Conservation (phyloP, 2,113 vertebrate genomes). For the Oryzias woworae region DNA sequence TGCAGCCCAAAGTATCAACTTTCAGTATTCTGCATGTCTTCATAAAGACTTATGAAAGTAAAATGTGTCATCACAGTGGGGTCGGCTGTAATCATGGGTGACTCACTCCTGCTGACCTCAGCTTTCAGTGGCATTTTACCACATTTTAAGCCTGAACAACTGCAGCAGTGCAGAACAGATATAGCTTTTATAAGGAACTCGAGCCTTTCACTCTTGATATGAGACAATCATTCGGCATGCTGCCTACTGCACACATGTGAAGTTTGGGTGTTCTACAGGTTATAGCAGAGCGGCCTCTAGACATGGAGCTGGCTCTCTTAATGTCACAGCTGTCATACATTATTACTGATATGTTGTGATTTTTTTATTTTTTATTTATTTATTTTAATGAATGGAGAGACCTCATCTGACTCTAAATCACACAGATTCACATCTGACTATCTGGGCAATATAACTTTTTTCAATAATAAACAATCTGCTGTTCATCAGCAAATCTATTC, state of each 20-base stretch:
- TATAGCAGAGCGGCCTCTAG: slow-evolving; percentile 6
- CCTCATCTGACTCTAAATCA: slow-evolving; percentile 5
- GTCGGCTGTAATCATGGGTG: slow-evolving; percentile 56
- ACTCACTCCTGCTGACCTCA: slow-evolving; percentile 4
- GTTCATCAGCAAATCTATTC: too few relatives aligned
- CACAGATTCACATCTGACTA: slow-evolving; percentile 1
- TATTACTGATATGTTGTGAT: slow-evolving; percentile 7
- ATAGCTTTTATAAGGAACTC: slow-evolving; percentile 13
- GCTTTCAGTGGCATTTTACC: slow-evolving; percentile 33
- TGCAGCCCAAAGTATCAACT: not conserved
- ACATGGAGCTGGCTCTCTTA: slow-evolving; percentile 15
- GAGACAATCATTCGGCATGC: slow-evolving; percentile 23
- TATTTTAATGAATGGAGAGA: not conserved
- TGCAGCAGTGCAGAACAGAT: slow-evolving; percentile 18
- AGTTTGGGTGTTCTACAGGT: too few relatives aligned
- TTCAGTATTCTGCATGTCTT: slow-evolving; percentile 2
- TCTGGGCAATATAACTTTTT: slow-evolving; percentile 14
- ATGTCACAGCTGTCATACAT: slow-evolving; percentile 16
- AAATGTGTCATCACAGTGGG: slow-evolving; percentile 56
- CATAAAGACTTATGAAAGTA: not conserved
- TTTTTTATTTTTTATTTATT: too few relatives aligned
- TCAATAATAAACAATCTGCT: slow-evolving; percentile 16
- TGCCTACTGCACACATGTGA: slow-evolving; percentile 5
- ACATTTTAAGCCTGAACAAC: slow-evolving; percentile 23
- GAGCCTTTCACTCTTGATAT: slow-evolving; percentile 30